Base-by-base conservation (phyloP, 1,140 invertebrate genomes). In the Eulimnadia texana region DNA sequence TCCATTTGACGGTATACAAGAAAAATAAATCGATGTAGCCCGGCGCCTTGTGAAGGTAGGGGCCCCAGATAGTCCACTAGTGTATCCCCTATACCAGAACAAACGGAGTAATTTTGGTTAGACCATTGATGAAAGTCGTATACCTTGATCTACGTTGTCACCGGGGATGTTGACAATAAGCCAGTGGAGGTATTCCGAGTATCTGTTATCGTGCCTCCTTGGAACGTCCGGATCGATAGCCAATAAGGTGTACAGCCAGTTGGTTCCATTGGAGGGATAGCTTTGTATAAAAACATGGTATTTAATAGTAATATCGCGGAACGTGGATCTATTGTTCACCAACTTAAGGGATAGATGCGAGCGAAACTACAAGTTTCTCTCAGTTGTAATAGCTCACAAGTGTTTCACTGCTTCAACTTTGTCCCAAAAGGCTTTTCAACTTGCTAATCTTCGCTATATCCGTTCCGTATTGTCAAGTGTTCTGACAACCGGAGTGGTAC, bases 121-220 rank as follows among this genome's bases (percentile, higher is more conserved):
- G n/a, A n/a, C n/a, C n/a, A n/a, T n/a, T n/a, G n/a, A n/a, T n/a
- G n/a, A n/a, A n/a, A n/a, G n/a, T n/a, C 10, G 29, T 42, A 19
- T 50, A 61, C 60, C 60, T 54, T 51, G 50, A 27, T 42, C 29
- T 28, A 61, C 33, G 23, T 61, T 51, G 10, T 61, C 60, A 23
- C 42, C 60, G 20, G 60, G 60, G 25, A 61, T 61, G 28, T 61
- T 61, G 60, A 61, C 60, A 22, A 61, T 51, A 11, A 61, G 60
- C 60, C 60, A 61, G 13, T 61, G 60, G 28, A 61, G 51, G 60
- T 53, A 61, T 33, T 61, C 60, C 3, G 60, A 52, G 28, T 61
- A 61, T 25, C 49, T 52, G 16, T 29, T 54, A 42, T 61, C 53
- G 51, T 54, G 52, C 19, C 27, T 50, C 19, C 53, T 52, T 20